Evolutionary conservation across 2,113 vertebrate species (phyloP).

Genomic region (Desmodus rotundus): DNA sequence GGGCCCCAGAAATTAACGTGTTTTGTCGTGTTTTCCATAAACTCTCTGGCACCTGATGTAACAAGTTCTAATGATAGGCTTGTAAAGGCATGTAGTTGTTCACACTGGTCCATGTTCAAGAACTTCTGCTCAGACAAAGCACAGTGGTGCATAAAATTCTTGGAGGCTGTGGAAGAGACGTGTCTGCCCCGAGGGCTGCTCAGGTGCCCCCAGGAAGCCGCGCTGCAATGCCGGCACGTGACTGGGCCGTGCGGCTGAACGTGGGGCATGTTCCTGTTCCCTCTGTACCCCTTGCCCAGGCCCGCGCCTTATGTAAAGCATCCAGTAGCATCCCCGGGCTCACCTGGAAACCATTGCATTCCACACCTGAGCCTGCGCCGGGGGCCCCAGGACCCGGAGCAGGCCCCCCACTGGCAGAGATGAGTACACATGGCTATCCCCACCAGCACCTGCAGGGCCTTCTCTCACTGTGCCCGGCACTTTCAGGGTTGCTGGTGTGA

Average conservation of each 20-base stretch:
- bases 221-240: slow-evolving; percentile 63
- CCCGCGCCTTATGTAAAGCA: neutral
- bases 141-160: accelerated
- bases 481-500: neutral
- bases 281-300: neutral
- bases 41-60: neutral
- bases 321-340: too few species aligned
- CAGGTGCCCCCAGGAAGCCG: slow-evolving; percentile 69
- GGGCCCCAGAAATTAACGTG: neutral
- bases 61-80: neutral
- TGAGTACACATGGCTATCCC: neutral
- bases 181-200: slow-evolving; percentile 27
- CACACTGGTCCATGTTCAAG: neutral
- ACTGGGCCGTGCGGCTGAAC: slow-evolving; percentile 68
- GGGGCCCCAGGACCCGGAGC: too few species aligned
- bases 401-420: neutral
- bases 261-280: neutral
- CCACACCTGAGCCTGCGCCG: neutral
- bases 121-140: neutral
- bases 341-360: neutral
- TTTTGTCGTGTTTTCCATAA: neutral
- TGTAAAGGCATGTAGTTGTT: neutral
- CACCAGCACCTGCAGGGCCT: neutral
- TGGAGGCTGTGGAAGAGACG: neutral
- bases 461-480: accelerated